Percentiles rank a stretch among this genome's conserved stretches.
Evolutionary conservation across 2,113 vertebrate genomes (phyloP).

Genomic region (Ahaetulla prasina): DNA sequence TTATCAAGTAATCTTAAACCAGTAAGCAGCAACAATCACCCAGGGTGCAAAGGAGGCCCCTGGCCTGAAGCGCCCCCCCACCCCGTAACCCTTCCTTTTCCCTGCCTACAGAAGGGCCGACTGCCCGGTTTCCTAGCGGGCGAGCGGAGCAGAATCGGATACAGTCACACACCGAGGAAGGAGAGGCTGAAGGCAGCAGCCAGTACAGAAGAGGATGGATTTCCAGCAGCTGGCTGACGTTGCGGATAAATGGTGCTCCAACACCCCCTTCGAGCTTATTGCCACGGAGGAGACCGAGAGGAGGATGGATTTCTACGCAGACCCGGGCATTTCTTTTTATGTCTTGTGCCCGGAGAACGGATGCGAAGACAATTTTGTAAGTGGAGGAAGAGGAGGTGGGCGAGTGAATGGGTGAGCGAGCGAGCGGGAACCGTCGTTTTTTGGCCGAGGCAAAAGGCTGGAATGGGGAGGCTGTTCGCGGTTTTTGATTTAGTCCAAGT

Average conservation of each 20-base stretch:
- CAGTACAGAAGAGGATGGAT: slow-evolving; percentile 75
- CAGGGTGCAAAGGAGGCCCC: not conserved
- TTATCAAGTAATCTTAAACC: not conserved
- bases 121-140: not conserved
- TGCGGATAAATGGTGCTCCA: slow-evolving; percentile 93
- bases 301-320: slow-evolving; percentile 95
- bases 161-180: slow-evolving; percentile 2
- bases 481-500: not conserved
- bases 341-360: slow-evolving; percentile 89
- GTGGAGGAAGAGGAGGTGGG: slow-evolving; percentile 51
- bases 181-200: slow-evolving; percentile 9
- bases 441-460: not conserved
- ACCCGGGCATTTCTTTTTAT: slow-evolving; percentile 94
- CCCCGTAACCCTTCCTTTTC: too few relatives aligned
- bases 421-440: not conserved
- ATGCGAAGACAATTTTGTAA: slow-evolving; percentile 92
- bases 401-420: not conserved
- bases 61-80: not conserved
- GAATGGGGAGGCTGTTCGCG: not conserved
- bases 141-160: not conserved
- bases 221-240: slow-evolving; percentile 94
- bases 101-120: not conserved
- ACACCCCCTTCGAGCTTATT: slow-evolving; percentile 94
- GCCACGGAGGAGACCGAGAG: slow-evolving; percentile 92
- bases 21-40: not conserved